Evolutionary conservation across 2,797 vertebrate species (phyloP).

Genomic region (Etheostoma perlongum): DNA sequence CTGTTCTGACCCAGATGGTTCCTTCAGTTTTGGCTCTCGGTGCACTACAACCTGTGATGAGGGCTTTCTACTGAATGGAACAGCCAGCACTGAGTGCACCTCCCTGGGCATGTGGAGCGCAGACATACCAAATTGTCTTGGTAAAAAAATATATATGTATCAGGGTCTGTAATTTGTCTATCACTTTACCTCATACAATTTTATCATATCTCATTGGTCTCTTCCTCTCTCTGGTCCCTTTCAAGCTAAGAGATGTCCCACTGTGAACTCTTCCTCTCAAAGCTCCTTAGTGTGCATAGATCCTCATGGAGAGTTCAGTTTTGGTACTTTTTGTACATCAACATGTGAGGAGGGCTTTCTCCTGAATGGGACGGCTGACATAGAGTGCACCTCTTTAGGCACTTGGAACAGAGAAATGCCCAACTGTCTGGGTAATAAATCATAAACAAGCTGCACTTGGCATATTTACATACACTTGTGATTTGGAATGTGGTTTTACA

Average conservation of each 20-base stretch:
- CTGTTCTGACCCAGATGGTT: constrained; percentile 60
- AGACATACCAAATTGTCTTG: constrained; percentile 30
- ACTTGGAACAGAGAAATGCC: constrained; percentile 53
- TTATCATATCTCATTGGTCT: too few species aligned
- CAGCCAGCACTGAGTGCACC: constrained; percentile 50
- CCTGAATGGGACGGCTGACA: constrained; percentile 48
- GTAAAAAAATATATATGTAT: constrained; percentile 6
- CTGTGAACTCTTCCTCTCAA: constrained; percentile 36
- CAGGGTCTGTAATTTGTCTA: background rate
- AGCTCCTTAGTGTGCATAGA: constrained; percentile 49
- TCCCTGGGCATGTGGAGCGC: constrained; percentile 57
- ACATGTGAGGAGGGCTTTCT: constrained; percentile 66
- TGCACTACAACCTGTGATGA: constrained; percentile 65
- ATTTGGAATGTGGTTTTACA: background rate
- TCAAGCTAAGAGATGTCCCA: constrained; percentile 54
- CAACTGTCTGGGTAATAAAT: constrained; percentile 57
- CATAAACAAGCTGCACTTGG: background rate
- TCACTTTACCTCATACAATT: background rate
- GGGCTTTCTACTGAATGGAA: constrained; percentile 69
- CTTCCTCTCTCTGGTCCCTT: background rate
- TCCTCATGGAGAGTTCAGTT: constrained; percentile 59
- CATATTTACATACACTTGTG: background rate
- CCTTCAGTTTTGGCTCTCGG: constrained; percentile 68
- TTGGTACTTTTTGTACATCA: constrained; percentile 64
- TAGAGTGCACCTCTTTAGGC: constrained; percentile 56